Conservation (phyloP, 2,797 vertebrate species). For the Dromococcyx pavoninus region DNA sequence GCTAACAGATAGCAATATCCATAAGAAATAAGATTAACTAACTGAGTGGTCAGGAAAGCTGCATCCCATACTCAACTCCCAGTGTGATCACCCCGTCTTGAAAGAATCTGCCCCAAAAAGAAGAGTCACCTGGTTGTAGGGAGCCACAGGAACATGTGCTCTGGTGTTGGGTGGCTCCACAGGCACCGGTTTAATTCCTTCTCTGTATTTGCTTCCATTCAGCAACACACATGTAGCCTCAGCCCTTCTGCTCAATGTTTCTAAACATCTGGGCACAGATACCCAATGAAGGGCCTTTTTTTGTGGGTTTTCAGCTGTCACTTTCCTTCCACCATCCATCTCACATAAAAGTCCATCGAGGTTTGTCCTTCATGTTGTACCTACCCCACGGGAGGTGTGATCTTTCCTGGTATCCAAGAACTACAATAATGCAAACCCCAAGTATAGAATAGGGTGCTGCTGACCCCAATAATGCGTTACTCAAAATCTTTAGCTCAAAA, state of each 20-base stretch:
- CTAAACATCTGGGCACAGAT: neutral
- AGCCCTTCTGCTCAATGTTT: neutral
- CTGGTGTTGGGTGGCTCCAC: neutral
- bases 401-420: neutral
- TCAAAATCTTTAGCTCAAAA: neutral
- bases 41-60: neutral
- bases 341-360: neutral
- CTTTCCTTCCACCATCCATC: neutral
- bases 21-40: neutral
- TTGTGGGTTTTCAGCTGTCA: neutral
- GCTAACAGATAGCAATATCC: neutral
- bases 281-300: neutral
- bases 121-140: neutral
- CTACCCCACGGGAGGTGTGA: neutral
- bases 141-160: accelerated
- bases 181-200: neutral
- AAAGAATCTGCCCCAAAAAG: neutral
- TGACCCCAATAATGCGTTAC: neutral
- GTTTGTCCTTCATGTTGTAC: neutral
- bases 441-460: neutral
- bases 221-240: neutral
- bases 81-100: neutral
- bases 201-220: neutral
- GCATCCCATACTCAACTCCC: neutral
- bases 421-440: neutral